These are phyloP conservation scores for Pharmacophagus antenor DNA, from an alignment of 2,888 invertebrate genomes.

Conservation along the genomic window DNA sequence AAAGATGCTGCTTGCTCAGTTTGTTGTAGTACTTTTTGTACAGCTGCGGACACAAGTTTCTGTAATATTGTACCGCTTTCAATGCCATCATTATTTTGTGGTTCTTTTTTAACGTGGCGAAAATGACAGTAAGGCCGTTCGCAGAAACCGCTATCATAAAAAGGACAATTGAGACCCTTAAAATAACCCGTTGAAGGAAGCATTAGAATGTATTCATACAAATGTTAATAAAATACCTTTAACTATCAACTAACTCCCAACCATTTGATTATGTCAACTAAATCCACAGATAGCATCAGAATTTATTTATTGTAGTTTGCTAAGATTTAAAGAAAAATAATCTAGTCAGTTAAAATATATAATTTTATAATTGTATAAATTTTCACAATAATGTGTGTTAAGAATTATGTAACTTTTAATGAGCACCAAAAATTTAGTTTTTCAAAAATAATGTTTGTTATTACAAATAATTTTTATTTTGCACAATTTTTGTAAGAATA, in stretches of 20 bases:
- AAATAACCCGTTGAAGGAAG: slow-evolving; percentile 95
- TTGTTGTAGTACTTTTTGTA: slow-evolving; percentile 81
- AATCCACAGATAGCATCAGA: slow-evolving; percentile 3
- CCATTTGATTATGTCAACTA: slow-evolving; percentile 26
- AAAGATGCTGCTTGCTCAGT: slow-evolving; percentile 54
- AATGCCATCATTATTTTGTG: slow-evolving; percentile 62
- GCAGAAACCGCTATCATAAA: slow-evolving; percentile 89
- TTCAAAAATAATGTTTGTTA: not conserved
- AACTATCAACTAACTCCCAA: slow-evolving; percentile 15
- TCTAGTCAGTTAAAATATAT: too few relatives aligned
- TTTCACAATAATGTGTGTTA: too few relatives aligned
- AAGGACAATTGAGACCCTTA: slow-evolving; percentile 92
- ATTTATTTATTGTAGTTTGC: not conserved
- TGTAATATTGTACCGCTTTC: slow-evolving; percentile 78
- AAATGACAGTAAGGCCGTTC: slow-evolving; percentile 96
- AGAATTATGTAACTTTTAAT: too few relatives aligned
- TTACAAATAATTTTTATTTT: not conserved
- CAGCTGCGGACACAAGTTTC: slow-evolving; percentile 82
- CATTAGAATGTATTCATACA: slow-evolving; percentile 78
- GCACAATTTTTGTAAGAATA: not conserved
- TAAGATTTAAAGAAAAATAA: not conserved
- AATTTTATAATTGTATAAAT: too few relatives aligned
- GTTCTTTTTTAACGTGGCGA: slow-evolving; percentile 89
- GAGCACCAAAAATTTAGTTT: too few relatives aligned
- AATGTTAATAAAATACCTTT: slow-evolving; percentile 3